Evolutionary conservation across 2,797 vertebrate genomes (phyloP).

Genomic region (Erethizon dorsatum): DNA sequence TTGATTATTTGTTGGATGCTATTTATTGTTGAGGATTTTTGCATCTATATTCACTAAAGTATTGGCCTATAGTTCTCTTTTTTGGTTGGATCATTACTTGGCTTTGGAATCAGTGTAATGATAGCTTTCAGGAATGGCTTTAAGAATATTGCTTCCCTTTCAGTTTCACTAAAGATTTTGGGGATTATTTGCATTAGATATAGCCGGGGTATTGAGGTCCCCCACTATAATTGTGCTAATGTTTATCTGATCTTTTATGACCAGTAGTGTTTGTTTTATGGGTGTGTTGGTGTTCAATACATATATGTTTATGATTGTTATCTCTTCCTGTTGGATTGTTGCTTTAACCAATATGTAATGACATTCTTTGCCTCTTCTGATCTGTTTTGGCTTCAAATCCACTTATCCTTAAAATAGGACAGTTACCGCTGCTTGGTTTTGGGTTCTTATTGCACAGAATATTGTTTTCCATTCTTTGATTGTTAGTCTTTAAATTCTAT

Average conservation of each 20-base stretch:
- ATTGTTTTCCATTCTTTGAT: neutral
- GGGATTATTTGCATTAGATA: neutral
- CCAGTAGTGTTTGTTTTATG: neutral
- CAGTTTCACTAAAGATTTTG: neutral
- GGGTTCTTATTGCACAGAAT: neutral
- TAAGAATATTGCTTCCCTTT: neutral
- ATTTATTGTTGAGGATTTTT: neutral
- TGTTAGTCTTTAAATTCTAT: neutral
- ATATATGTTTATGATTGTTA: neutral
- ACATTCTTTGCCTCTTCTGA: neutral
- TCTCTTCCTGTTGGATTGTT: neutral
- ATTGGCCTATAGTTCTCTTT: neutral
- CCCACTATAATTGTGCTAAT: too few species aligned
- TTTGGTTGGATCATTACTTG: neutral
- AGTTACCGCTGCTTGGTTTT: neutral
- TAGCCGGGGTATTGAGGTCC: too few species aligned
- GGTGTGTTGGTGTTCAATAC: neutral
- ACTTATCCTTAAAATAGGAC: neutral
- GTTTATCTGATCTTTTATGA: neutral
- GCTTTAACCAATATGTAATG: neutral
- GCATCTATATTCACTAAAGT: neutral
- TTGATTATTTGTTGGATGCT: neutral
- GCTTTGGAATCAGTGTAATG: neutral
- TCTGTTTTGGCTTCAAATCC: neutral
- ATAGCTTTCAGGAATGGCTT: neutral